Base-by-base conservation (phyloP, 2,888 invertebrate species). In the Endotricha flammealis region DNA sequence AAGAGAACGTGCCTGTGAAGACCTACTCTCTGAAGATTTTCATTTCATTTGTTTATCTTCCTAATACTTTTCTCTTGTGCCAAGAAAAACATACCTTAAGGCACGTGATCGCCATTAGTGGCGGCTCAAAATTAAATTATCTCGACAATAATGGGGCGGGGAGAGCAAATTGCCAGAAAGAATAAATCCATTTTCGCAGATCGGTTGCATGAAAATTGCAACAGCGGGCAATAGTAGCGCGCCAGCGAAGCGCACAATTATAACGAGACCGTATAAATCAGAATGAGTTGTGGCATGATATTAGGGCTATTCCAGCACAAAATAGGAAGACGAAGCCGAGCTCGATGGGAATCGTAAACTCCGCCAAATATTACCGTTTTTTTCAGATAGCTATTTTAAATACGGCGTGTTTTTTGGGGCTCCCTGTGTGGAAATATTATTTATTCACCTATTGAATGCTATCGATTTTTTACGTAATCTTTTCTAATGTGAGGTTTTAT, bases 201-300 rank as follows among this genome's bases (percentile, higher is more conserved):
- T 80, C 73, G 75, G 77, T 75, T 81, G 81, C 81, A 81, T 77
- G 80, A 76, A 79, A 77, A 82, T 81, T 80, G 81, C 80, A 82
- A 76, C 77, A 77, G 77, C 75, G 64, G 72, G 74, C 75, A 66
- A 74, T 74, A 72, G 71, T 69, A 62, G 70, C 63, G 67, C 72
- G 74, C 73, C 80, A 80, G 67, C 80, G 73, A 68, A 78, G 82
- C 85, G 83, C 70, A 73, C 85, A 82, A 82, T 83, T 85, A 83
- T 85, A 86, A 85, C 80, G 83, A 85, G 86, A 74, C 65, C 68
- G 76, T 70, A 86, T 87, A 85, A 87, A 87, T 87, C 87, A 86
- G 80, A 77, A 81, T 83, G 86, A 85, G 77, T 81, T 82, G 86
- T 81, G 85, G 85, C 82, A 73, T 77, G 80, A 80, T 87, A 85